Evolutionary conservation across 2,888 invertebrate genomes (phyloP), one percentile per base, ranked within the genome.

Genomic region (Ectemnius continuus): DNA sequence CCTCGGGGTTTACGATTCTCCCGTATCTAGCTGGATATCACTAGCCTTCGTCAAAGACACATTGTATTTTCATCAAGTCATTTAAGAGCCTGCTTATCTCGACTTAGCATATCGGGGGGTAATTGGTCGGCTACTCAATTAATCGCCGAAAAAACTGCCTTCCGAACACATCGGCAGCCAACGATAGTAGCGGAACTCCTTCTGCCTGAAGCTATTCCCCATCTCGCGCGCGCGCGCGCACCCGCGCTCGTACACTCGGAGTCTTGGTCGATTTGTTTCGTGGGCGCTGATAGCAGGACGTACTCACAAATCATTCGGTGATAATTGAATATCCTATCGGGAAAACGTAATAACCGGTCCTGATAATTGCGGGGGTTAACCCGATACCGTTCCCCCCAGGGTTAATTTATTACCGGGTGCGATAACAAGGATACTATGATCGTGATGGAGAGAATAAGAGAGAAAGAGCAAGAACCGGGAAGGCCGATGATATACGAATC

Each of bases 271-370:
- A 73, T 73, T 75, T 64, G 62, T 52, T 45, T 36, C 36, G 36
- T 36, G 36, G 58, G 14, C 62, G 3, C 13, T 16, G 56, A 16
- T 67, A 58, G 36, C 63, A 65, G 64, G 65, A 36, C n/a, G 45
- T 1, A 36, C 28, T 52, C 60, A 74, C 74, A 75, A 70, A 57
- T 74, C 61, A 67, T 74, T 48, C 58, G 18, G 45, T 18, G 68
- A 77, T 80, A 82, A 75, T 75, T 59, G 68, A 71, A 75, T 67
- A 52, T 52, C 23, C 58, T 57, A 59, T 36, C 61, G 61, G 16
- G 56, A 60, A 67, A 59, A 70, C 74, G 80, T 78, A 80, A 76
- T 73, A 76, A 78, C 73, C 73, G 73, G 66, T 66, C 65, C 46
- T 14, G 63, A 64, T 82, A 74, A 82, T 82, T 75, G 66, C 64